These are phyloP conservation scores for Sebastes itinus DNA, from an alignment of 2,797 vertebrate genomes.

Conservation along the genomic window DNA sequence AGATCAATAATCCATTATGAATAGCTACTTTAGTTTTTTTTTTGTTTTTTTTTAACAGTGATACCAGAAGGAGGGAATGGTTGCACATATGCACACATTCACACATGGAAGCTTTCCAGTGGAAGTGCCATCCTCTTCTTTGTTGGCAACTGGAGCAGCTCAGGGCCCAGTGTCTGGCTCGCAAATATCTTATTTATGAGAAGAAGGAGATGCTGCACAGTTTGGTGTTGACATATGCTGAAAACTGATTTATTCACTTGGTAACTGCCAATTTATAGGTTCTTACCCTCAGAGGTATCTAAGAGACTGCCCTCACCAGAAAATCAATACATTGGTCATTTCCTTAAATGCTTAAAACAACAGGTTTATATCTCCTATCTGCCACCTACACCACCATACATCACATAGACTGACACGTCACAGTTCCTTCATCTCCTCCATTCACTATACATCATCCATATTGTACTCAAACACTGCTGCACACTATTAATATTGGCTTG, in stretches of 20 bases:
- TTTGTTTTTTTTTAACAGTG: neutral
- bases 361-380: neutral
- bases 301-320: neutral
- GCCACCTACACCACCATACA: neutral
- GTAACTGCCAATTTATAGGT: neutral
- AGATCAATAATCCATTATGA: neutral
- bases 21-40: neutral
- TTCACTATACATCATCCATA: neutral
- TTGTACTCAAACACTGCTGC: neutral
- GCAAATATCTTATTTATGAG: neutral
- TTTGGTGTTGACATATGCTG: conserved; percentile 1
- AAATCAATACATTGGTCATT: neutral
- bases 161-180: neutral
- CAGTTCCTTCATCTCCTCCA: neutral
- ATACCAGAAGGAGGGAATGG: conserved; percentile 20
- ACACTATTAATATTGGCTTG: neutral
- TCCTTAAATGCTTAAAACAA: neutral
- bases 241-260: neutral
- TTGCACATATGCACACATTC: conserved; percentile 42
- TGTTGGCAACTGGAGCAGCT: conserved; percentile 11
- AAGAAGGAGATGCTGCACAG: conserved; percentile 5
- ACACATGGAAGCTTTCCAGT: conserved; percentile 31
- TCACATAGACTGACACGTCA: neutral
- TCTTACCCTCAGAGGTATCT: neutral
- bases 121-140: neutral